Evolutionary conservation across 1,140 invertebrate genomes (phyloP).

Genomic region (Tetragnatha versicolor): DNA sequence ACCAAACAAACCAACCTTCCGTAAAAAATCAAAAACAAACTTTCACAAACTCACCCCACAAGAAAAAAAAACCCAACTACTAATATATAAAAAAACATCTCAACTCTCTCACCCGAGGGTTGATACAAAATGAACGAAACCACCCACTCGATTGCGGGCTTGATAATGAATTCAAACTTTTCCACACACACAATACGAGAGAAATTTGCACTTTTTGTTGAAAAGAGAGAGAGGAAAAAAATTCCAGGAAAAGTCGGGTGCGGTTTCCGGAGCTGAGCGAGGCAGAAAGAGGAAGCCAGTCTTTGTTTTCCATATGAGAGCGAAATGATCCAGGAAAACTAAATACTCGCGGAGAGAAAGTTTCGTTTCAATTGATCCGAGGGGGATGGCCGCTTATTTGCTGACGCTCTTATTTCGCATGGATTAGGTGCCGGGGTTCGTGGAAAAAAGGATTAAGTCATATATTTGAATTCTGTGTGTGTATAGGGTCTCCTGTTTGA

Average conservation of each 20-base stretch:
- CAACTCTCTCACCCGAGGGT: background rate
- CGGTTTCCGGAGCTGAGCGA: conserved; percentile 23
- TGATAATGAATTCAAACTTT: conserved; percentile 4
- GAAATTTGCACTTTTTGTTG: background rate
- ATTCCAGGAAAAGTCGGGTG: background rate
- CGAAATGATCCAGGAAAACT: conserved; percentile 4
- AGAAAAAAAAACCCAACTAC: background rate
- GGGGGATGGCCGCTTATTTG: background rate
- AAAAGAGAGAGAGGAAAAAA: background rate
- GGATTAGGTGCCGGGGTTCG: background rate
- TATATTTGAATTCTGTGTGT: too few species aligned
- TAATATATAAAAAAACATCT: too few species aligned
- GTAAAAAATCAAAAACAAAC: background rate
- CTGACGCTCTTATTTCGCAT: background rate
- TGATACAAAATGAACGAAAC: background rate
- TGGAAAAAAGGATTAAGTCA: background rate
- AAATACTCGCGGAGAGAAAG: conserved; percentile 12
- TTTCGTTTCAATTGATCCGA: conserved; percentile 26
- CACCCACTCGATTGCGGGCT: background rate
- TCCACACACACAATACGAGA: background rate
- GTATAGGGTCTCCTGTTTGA: too few species aligned
- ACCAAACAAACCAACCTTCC: background rate
- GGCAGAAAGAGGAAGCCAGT: conserved; percentile 11
- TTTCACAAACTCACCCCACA: background rate
- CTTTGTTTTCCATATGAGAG: conserved; percentile 25